Evolutionary conservation across 2,888 invertebrate genomes (phyloP), one percentile per base, ranked within the genome.

Genomic region (Melinopterus prodromus): DNA sequence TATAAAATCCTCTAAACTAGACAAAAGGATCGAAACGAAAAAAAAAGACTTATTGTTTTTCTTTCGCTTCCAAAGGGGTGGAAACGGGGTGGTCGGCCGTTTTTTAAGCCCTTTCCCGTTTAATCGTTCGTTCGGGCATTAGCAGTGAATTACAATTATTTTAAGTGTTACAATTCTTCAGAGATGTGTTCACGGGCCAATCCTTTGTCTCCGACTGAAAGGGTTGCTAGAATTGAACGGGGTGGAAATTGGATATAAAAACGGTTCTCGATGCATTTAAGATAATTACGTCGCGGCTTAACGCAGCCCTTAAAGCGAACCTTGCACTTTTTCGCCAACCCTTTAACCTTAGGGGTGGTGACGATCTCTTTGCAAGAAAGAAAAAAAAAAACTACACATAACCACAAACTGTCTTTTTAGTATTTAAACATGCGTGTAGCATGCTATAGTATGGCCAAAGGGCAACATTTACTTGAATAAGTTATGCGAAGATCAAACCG

Each of bases 131-230:
- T 72, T 72, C n/a, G 74, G 80, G 82, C 81, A 82, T 84, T 83
- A 83, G 80, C 84, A 83, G 83, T 82, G 82, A 84, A 86, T 85
- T 86, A 87, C 87, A 88, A 88, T 88, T 87, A 88, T 87, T 86
- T 85, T 86, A 87, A 88, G 88, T 87, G 88, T 87, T 86, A 85
- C 85, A 85, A 85, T 85, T 85, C 86, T 84, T 83, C 82, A 83
- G 86, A 86, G 86, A 86, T 84, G 85, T 53, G 26, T 26, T 26
- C 83, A 85, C 86, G 86, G 84, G 76, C 69, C 84, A 85, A 87
- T 86, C 86, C 86, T 86, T 86, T 86, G 85, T 86, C 84, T 85
- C 81, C 81, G 83, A 77, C 84, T 84, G 86, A 86, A 87, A 86
- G 87, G 86, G 87, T 86, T 53, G 53, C 12, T 87, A 83, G 81